phyloP scores from a whole-genome alignment of 2,113 vertebrate genomes.

The Elephantulus edwardii region DNA sequence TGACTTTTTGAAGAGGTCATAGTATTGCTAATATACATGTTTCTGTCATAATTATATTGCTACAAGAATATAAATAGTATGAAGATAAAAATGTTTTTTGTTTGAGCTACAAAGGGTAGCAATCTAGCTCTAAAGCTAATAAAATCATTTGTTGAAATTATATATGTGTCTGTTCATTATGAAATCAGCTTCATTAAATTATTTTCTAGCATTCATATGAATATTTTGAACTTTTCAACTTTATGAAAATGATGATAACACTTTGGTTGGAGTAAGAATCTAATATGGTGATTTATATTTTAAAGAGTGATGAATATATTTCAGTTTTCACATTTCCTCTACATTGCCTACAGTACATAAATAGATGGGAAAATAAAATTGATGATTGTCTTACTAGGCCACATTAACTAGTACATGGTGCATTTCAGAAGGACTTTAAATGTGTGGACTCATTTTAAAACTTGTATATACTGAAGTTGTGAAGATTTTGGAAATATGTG shows the following conservation, averaged over 20 bases:
- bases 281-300: neutral
- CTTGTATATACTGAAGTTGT: conserved; percentile 53
- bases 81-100: neutral
- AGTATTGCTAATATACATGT: neutral
- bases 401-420: neutral
- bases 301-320: neutral
- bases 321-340: neutral
- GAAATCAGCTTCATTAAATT: conserved; percentile 8
- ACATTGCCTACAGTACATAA: neutral
- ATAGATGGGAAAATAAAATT: neutral
- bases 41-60: neutral
- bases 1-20: conserved; percentile 34
- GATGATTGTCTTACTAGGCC: neutral
- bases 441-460: conserved; percentile 60
- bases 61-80: conserved; percentile 27
- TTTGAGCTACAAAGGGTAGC: conserved; percentile 5
- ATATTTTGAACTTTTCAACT: conserved; percentile 34
- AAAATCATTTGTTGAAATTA: conserved; percentile 45
- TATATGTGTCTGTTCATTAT: conserved; percentile 54
- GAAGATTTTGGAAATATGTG: conserved; percentile 48
- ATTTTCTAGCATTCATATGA: conserved; percentile 18
- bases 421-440: conserved; percentile 33
- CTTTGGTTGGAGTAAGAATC: neutral
- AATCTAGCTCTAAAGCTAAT: conserved; percentile 43
- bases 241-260: conserved; percentile 1